These are phyloP conservation scores for Sinodicranocentrus sp. DNA, from an alignment of 2,888 invertebrate species.

Conservation along the genomic window DNA sequence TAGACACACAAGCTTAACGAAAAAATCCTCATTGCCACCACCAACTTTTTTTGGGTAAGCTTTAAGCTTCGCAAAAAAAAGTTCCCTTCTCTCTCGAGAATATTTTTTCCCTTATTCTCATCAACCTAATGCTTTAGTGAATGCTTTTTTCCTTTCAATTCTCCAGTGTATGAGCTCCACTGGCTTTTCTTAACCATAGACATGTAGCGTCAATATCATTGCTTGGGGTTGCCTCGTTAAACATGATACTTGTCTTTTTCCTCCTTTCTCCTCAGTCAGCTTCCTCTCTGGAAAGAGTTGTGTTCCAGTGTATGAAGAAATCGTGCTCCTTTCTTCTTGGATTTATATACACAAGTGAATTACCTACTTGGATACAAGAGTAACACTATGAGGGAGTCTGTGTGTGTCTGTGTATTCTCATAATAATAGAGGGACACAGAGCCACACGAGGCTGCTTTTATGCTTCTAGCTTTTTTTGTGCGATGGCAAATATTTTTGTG, in stretches of 20 bases:
- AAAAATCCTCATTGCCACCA: neutral
- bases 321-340: slow-evolving; percentile 47
- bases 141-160: neutral
- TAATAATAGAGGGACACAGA: slow-evolving; percentile 6
- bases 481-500: slow-evolving; percentile 54
- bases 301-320: slow-evolving; percentile 12
- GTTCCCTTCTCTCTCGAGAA: neutral
- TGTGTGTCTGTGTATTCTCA: slow-evolving; percentile 23
- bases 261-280: neutral
- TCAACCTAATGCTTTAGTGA: neutral
- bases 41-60: neutral
- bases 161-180: neutral
- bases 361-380: slow-evolving; percentile 21
- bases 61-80: neutral
- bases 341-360: slow-evolving; percentile 45
- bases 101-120: neutral
- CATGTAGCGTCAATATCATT: neutral
- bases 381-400: neutral
- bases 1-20: neutral
- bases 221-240: neutral
- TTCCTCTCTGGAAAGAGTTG: neutral
- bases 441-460: slow-evolving; percentile 5
- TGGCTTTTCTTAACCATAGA: neutral
- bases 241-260: neutral
- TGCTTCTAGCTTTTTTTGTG: slow-evolving; percentile 33